Evolutionary conservation across 1,140 invertebrate genomes (phyloP).

Genomic region (Thrips palmi): DNA sequence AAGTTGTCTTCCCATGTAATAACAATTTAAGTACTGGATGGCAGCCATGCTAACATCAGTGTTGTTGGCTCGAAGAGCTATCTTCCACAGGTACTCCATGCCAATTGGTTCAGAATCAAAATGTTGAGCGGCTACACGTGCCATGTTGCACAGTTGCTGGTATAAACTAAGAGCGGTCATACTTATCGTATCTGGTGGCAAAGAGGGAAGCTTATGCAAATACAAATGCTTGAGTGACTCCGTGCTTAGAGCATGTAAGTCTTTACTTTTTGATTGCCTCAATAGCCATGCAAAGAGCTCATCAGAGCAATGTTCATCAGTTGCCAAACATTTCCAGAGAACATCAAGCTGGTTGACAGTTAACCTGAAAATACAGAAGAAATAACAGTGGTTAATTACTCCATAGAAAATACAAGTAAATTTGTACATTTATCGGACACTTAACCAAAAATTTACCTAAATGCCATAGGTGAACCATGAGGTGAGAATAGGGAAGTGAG

Average conservation of each 20-base stretch:
- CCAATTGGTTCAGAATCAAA: slow-evolving; percentile 39
- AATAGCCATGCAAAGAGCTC: slow-evolving; percentile 85
- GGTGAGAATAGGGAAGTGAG: slow-evolving; percentile 82
- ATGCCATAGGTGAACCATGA: slow-evolving; percentile 69
- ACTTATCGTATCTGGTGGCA: slow-evolving; percentile 72
- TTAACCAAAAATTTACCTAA: slow-evolving; percentile 32
- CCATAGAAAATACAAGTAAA: background rate
- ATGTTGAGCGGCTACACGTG: slow-evolving; percentile 41
- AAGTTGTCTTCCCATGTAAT: slow-evolving; percentile 79
- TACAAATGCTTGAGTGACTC: slow-evolving; percentile 78
- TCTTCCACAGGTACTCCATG: slow-evolving; percentile 87
- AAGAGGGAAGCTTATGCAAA: slow-evolving; percentile 68
- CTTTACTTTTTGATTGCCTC: slow-evolving; percentile 74
- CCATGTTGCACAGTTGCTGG: slow-evolving; percentile 75
- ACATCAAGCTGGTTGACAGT: slow-evolving; percentile 77
- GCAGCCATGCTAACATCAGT: slow-evolving; percentile 87
- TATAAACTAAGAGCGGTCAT: slow-evolving; percentile 81
- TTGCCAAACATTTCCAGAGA: slow-evolving; percentile 76
- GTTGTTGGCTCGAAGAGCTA: slow-evolving; percentile 70
- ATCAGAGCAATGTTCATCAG: slow-evolving; percentile 64
- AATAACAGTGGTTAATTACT: slow-evolving; percentile 2
- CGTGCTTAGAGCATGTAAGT: slow-evolving; percentile 71
- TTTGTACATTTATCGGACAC: background rate
- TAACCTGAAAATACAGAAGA: slow-evolving; percentile 39
- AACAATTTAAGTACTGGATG: slow-evolving; percentile 82